Conservation (phyloP, 2,888 invertebrate genomes). For the Fragum fragum region DNA sequence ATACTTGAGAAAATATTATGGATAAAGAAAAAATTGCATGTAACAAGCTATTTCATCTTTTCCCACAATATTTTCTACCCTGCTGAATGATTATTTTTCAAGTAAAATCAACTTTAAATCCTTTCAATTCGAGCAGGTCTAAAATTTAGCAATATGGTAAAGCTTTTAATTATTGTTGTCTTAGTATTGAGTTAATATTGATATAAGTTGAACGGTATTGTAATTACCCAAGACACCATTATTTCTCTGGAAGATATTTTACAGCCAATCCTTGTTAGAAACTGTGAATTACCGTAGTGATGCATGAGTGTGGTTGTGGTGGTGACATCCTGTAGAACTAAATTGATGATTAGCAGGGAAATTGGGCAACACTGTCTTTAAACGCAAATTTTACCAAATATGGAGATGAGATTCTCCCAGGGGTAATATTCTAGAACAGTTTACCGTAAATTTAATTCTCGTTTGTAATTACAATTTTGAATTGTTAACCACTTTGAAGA, state of each 20-base stretch:
- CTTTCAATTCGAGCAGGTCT: no score
- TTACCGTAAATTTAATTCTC: neutral
- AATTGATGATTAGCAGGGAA: neutral
- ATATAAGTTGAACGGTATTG: no score
- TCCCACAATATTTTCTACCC: no score
- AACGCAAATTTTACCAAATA: neutral
- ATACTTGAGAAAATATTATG: no score
- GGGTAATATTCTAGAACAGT: neutral
- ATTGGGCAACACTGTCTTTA: neutral
- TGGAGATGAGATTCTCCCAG: neutral
- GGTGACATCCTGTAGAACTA: neutral
- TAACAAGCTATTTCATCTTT: no score
- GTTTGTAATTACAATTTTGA: neutral
- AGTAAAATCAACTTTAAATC: no score
- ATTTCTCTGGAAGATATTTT: neutral
- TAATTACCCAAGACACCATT: no score
- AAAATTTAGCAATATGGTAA: no score
- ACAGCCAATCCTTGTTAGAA: neutral
- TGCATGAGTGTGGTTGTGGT: neutral
- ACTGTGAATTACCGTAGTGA: neutral
- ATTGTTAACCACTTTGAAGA: neutral
- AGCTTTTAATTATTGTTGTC: no score
- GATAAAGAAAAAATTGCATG: no score
- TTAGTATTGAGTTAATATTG: no score
- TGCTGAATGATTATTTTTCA: no score